Base-by-base conservation (phyloP, 1,140 invertebrate species). In the Drosophila micromelanica region DNA sequence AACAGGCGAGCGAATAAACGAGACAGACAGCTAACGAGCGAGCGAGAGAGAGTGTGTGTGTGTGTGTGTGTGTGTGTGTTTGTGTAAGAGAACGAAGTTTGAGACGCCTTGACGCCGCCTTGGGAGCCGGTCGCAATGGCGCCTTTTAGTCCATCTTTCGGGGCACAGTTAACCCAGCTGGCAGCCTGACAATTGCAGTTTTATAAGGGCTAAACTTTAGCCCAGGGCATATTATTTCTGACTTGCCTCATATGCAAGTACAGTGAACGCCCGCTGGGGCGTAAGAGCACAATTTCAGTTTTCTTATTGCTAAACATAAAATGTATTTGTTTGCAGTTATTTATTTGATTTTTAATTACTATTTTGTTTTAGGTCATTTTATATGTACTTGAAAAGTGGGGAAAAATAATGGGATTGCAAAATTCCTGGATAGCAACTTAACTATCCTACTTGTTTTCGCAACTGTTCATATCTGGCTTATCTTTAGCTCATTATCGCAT, bases 121-220 rank as follows among this genome's bases (percentile, higher is more conserved):
- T 37, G 13, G 59, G 61, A 72, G 78, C 82, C 82, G 82, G 82
- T 54, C 72, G 84, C 56, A 69, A 76, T 87, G 82, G 82, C 81
- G 81, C 82, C 81, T 75, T 80, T 80, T 81, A 74, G 69, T 43
- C 63, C 37, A 42, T 12, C 64, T 32, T 60, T 17, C 15, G 9
- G 27, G 20, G 32, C 30, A 38, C 30, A 54, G 20, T 42, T 48
- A 61, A 55, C 54, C 54, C 23, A 70, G 59, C 35, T 65, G 62
- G 62, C 62, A 56, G 17, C 32, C 27, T 60, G 57, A 45, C 57
- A 57, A 43, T 17, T 43, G 40, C 55, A 56, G 35, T 54, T 54
- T 5, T 35, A 2, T 35, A 35, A 2, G 1, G 30, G 32, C 6
- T 8, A 32, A 8, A 32, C 1, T 27, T 6, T 27, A 6, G 2